A percentile compares a stretch with the other conserved stretches of the same genome.
These are phyloP conservation scores for Tromatobia lineatoria DNA, from an alignment of 2,888 invertebrate genomes.

Conservation along the genomic window DNA sequence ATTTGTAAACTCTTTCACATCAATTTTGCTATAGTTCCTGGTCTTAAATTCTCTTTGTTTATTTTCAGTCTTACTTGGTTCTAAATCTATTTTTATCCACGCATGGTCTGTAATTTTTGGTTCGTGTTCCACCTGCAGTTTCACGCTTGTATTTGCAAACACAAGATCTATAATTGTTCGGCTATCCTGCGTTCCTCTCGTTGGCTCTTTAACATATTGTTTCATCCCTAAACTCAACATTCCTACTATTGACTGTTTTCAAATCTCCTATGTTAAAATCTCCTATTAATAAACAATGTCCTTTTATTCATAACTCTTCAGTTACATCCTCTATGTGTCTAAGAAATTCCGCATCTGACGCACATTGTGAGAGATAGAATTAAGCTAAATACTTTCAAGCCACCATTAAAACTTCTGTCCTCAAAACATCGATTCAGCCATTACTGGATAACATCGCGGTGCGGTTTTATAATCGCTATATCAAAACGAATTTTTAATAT, in stretches of 20 bases:
- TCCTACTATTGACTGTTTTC: constrained; percentile 34
- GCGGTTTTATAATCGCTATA: no score
- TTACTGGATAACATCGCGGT: no score
- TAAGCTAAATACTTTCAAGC: no score
- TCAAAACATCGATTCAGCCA: no score
- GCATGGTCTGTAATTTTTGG: no score
- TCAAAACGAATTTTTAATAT: no score
- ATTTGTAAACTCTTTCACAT: background rate
- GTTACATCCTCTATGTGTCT: constrained; percentile 34
- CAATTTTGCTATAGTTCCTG: constrained; percentile 29
- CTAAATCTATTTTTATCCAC: constrained; percentile 36
- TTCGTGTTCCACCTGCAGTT: background rate
- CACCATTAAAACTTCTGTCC: no score
- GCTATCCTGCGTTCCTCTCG: constrained; percentile 57
- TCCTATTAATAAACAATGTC: constrained; percentile 42
- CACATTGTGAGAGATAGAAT: no score
- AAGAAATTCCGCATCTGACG: constrained; percentile 62
- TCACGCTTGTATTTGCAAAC: constrained; percentile 41
- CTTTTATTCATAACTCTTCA: constrained; percentile 45
- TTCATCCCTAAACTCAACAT: constrained; percentile 54
- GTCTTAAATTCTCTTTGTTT: constrained; percentile 18
- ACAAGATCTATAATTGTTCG: constrained; percentile 55
- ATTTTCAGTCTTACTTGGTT: background rate
- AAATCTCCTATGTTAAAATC: constrained; percentile 47
- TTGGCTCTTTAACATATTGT: constrained; percentile 51